phyloP scores from a whole-genome alignment of 2,797 vertebrate genomes.

The Sandelia bainsii region DNA sequence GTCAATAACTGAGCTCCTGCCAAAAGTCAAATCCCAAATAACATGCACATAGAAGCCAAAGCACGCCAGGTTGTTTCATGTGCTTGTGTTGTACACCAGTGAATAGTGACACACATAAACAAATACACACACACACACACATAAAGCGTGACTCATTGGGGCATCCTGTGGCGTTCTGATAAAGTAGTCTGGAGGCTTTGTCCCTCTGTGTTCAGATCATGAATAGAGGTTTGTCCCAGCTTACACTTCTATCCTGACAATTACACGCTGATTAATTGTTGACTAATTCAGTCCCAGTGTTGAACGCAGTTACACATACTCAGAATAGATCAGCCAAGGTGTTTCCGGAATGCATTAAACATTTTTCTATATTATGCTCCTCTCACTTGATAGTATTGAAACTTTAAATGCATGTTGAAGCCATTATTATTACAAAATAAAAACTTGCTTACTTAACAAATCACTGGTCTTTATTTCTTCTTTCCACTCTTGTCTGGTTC shows the following conservation, averaged over 20 bases:
- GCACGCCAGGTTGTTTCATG: background rate
- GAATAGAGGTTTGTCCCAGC: constrained; percentile 36
- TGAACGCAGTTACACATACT: background rate
- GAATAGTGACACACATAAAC: constrained; percentile 21
- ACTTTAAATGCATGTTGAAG: background rate
- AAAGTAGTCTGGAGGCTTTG: constrained; percentile 45
- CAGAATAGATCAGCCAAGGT: constrained; percentile 15
- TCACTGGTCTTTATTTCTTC: background rate
- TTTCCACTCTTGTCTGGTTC: constrained; percentile 62
- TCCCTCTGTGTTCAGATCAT: constrained; percentile 37
- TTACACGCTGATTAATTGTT: constrained; percentile 45
- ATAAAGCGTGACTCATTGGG: constrained; percentile 43
- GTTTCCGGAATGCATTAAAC: background rate
- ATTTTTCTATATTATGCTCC: background rate
- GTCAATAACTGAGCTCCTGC: constrained; percentile 65
- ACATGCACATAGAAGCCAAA: constrained; percentile 30
- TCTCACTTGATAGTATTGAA: background rate
- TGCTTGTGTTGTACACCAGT: constrained; percentile 4
- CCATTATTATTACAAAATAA: background rate
- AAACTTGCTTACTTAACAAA: background rate
- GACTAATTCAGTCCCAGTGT: constrained; percentile 13
- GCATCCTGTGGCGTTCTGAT: constrained; percentile 61
- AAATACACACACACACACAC: constrained; percentile 25
- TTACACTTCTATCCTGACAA: constrained; percentile 8
- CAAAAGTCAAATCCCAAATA: constrained; percentile 63